A percentile compares a stretch with the other conserved stretches of the same genome.
Conservation (phyloP, 2,888 invertebrate genomes). For the Beris morrisii region DNA sequence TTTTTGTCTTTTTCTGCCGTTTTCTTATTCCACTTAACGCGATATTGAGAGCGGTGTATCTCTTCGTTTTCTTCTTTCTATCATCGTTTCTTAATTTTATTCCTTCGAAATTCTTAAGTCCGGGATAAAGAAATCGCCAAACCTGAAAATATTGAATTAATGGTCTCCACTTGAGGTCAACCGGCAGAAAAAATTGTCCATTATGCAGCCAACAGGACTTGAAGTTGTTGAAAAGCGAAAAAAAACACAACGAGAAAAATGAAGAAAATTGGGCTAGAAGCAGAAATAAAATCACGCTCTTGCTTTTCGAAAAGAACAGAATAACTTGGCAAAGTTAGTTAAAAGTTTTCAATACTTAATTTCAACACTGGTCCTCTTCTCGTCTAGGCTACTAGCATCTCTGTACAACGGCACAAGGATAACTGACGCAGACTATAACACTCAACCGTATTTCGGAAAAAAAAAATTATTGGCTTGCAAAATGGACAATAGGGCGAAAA, state of each 20-base stretch:
- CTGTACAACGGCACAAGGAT: neutral
- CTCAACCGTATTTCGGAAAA: neutral
- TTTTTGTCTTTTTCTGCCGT: too few species aligned
- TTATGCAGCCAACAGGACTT: constrained; percentile 33
- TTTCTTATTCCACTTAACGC: too few species aligned
- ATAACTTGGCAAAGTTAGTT: constrained; percentile 38
- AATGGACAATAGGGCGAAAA: constrained; percentile 17
- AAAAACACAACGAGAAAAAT: constrained; percentile 14
- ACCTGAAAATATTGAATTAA: constrained; percentile 33
- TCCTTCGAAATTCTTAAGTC: too few species aligned
- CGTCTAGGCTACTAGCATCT: neutral
- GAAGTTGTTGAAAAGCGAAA: constrained; percentile 15
- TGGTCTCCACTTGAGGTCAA: constrained; percentile 34
- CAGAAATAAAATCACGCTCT: constrained; percentile 37
- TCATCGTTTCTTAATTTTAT: too few species aligned
- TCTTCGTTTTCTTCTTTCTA: too few species aligned
- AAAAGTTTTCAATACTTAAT: constrained; percentile 39
- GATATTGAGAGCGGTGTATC: too few species aligned
- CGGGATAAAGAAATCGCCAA: neutral
- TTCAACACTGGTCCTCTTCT: constrained; percentile 34
- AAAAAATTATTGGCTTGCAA: constrained; percentile 17
- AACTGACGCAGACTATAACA: neutral
- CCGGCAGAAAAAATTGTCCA: constrained; percentile 33
- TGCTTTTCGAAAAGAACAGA: constrained; percentile 37
- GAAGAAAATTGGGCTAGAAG: constrained; percentile 26